phyloP scores from a whole-genome alignment of 1,140 invertebrate genomes.

The Papilio machaon region DNA sequence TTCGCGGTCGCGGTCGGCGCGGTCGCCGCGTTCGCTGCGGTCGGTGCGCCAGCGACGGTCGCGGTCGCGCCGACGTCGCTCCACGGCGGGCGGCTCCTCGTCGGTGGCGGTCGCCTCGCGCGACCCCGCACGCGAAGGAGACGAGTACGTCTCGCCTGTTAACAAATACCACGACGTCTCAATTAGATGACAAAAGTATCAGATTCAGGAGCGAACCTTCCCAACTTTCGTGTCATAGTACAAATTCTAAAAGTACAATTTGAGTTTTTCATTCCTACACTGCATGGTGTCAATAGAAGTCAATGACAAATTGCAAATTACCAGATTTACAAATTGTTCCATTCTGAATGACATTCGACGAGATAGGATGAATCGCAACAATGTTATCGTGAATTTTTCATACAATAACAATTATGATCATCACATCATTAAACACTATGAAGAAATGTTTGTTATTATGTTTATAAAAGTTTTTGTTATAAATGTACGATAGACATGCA shows the following conservation, averaged over 20 bases:
- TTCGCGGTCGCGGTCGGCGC: constrained; percentile 43
- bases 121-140: constrained; percentile 68
- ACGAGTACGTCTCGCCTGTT: constrained; percentile 75
- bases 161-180: background rate
- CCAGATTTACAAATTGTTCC: too few species aligned
- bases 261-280: too few species aligned
- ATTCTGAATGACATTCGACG: too few species aligned
- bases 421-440: background rate
- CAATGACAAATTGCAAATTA: too few species aligned
- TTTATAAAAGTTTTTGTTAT: background rate
- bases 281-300: too few species aligned
- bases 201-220: too few species aligned
- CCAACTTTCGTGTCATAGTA: too few species aligned
- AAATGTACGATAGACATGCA: background rate
- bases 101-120: constrained; percentile 67
- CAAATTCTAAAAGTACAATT: too few species aligned
- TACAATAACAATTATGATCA: too few species aligned
- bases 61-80: constrained; percentile 57
- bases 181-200: background rate
- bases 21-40: constrained; percentile 43
- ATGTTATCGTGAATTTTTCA: too few species aligned
- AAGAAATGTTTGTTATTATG: background rate
- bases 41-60: constrained; percentile 51
- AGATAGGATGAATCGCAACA: too few species aligned
- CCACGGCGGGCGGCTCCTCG: constrained; percentile 53